Conservation (phyloP, 2,113 vertebrate genomes). For the Camelus dromedarius region DNA sequence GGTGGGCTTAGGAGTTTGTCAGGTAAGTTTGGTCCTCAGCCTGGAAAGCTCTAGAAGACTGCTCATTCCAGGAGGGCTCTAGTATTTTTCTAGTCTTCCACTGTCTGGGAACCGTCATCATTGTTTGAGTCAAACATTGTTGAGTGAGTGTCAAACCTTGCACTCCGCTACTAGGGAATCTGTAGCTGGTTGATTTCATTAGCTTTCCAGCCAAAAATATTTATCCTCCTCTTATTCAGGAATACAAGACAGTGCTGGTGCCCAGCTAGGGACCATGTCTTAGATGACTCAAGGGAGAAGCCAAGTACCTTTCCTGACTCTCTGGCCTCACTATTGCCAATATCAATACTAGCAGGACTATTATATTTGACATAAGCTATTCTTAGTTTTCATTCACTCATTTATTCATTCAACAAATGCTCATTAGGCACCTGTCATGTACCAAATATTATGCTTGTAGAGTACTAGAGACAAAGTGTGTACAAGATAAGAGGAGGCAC, state of each 20-base stretch:
- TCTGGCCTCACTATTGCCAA: background rate
- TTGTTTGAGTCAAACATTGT: background rate
- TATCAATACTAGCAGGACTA: background rate
- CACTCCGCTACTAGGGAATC: background rate
- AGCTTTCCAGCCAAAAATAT: background rate
- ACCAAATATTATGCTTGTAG: background rate
- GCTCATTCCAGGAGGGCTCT: background rate
- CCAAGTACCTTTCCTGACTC: background rate
- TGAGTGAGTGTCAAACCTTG: background rate
- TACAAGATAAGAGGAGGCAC: background rate
- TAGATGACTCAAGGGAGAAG: background rate
- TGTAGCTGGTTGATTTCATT: background rate
- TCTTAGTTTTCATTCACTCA: background rate
- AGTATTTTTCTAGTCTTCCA: background rate
- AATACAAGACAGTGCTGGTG: background rate
- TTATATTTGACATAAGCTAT: background rate
- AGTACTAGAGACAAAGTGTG: background rate
- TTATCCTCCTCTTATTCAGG: background rate
- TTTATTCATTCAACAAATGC: background rate
- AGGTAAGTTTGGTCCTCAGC: background rate
- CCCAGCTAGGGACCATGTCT: background rate
- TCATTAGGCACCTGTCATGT: background rate
- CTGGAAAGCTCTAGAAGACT: background rate
- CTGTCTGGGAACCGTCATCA: background rate
- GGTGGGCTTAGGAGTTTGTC: background rate